Conservation (phyloP, 2,797 vertebrate genomes). For the Orientallactaga sibirica region DNA sequence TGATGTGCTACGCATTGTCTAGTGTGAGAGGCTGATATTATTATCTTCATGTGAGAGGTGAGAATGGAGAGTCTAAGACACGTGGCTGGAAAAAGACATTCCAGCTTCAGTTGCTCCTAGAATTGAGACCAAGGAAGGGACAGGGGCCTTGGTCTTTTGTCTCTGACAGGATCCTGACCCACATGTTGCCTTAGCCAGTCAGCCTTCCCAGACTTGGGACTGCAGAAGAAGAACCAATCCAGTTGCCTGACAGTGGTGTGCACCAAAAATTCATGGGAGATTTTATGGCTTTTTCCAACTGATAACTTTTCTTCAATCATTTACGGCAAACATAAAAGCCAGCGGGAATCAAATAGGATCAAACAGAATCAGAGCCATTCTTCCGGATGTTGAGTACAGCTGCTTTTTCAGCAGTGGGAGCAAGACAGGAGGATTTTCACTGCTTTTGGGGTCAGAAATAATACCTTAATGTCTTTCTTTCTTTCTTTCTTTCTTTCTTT, state of each 20-base stretch:
- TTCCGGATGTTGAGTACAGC: conserved; percentile 87
- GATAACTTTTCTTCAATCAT: conserved; percentile 87
- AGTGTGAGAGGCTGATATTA: not conserved
- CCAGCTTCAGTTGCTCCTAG: not conserved
- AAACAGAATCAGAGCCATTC: conserved; percentile 85
- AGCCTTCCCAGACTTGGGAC: not conserved
- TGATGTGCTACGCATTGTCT: not conserved
- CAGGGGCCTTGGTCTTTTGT: fast-evolving
- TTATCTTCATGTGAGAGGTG: not conserved
- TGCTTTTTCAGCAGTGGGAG: conserved; percentile 81
- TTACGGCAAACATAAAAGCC: conserved; percentile 88
- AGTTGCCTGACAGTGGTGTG: conserved; percentile 42
- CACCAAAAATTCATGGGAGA: conserved; percentile 83
- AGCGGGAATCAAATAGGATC: conserved; percentile 86
- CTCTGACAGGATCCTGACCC: not conserved
- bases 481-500: conserved; percentile 58
- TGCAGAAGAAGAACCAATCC: not conserved
- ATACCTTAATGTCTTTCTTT: conserved; percentile 46
- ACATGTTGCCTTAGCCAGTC: not conserved
- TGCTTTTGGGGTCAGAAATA: conserved; percentile 55
- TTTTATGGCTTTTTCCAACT: conserved; percentile 84
- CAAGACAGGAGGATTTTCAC: not conserved
- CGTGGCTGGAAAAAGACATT: not conserved
- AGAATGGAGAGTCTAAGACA: not conserved
- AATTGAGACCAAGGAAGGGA: not conserved